Conservation (phyloP, 2,888 invertebrate species). For the Eupithecia subfuscata region DNA sequence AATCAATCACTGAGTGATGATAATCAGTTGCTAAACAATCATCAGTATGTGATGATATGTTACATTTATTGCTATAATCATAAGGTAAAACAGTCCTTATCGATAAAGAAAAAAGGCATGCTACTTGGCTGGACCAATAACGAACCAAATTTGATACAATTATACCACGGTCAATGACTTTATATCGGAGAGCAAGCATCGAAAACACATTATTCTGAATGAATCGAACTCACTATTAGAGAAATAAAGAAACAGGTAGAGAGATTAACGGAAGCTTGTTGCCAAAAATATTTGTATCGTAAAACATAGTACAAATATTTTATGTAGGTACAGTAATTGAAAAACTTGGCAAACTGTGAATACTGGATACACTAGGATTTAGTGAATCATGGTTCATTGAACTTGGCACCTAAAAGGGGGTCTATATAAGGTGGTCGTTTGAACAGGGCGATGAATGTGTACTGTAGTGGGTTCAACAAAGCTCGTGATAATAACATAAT, state of each 20-base stretch:
- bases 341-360: conserved; percentile 52
- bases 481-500: conserved; percentile 53
- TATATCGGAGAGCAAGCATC: conserved; percentile 48
- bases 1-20: conserved; percentile 57
- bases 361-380: conserved; percentile 48
- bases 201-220: conserved; percentile 33
- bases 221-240: conserved; percentile 47
- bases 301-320: conserved; percentile 37
- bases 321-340: conserved; percentile 49
- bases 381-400: conserved; percentile 70
- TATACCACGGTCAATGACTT: conserved; percentile 49
- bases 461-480: conserved; percentile 52
- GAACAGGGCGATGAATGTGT: conserved; percentile 65
- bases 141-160: conserved; percentile 23
- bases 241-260: conserved; percentile 44
- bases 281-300: conserved; percentile 42
- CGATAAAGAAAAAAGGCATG: conserved; percentile 13
- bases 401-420: conserved; percentile 59
- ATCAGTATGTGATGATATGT: conserved; percentile 38
- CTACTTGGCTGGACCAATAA: background rate
- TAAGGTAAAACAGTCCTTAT: conserved; percentile 31
- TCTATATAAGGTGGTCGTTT: conserved; percentile 56
- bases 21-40: conserved; percentile 48
- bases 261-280: conserved; percentile 14
- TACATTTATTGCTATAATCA: conserved; percentile 39